Evolutionary conservation across 1,140 invertebrate genomes (phyloP).

Genomic region (Cepaea nemoralis): DNA sequence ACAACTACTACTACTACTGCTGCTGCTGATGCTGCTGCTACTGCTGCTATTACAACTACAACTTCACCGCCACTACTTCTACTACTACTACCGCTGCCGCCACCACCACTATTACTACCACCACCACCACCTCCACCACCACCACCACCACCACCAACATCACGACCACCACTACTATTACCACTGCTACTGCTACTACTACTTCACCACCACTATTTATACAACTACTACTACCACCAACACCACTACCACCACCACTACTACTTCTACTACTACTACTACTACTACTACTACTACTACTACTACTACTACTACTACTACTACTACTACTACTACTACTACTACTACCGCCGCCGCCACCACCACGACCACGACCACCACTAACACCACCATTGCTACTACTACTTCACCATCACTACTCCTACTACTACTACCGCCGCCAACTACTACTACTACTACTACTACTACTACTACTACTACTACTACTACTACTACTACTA

Average conservation of each 20-base stretch:
- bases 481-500: conserved; percentile 11
- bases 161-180: too few relatives aligned
- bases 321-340: conserved; percentile 16
- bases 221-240: neutral
- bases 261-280: neutral
- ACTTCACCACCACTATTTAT: neutral
- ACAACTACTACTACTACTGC: conserved; percentile 21
- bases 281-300: neutral
- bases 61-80: neutral
- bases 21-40: neutral
- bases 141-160: neutral
- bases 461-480: neutral
- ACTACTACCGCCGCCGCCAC: neutral
- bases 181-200: too few relatives aligned
- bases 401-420: neutral
- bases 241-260: neutral
- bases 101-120: too few relatives aligned
- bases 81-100: too few relatives aligned
- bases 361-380: neutral
- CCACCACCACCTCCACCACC: neutral
- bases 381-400: neutral
- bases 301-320: conserved; percentile 8
- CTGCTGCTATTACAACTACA: neutral
- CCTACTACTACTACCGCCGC: neutral
- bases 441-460: neutral